Percentiles rank a stretch among this genome's conserved stretches.
Conservation (phyloP, 1,140 invertebrate species). For the Chelonus insularis region DNA sequence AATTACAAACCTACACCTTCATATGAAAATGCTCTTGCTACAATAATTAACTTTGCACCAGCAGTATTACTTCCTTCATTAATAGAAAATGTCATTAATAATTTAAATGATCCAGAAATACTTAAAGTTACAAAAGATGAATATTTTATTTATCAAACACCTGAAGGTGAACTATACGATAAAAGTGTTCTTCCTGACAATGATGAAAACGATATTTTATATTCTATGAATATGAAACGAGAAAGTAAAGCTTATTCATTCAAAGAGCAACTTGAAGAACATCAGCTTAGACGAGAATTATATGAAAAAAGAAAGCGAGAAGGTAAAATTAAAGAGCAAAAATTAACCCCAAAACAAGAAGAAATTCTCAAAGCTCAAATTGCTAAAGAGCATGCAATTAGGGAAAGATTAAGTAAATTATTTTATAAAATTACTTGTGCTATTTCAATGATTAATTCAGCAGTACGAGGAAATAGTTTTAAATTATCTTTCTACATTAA, state of each 20-base stretch:
- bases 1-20: slow-evolving; percentile 62
- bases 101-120: slow-evolving; percentile 70
- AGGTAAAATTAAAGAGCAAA: slow-evolving; percentile 76
- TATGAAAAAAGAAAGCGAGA: slow-evolving; percentile 85
- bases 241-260: slow-evolving; percentile 97
- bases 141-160: slow-evolving; percentile 86
- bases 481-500: slow-evolving; percentile 69
- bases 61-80: slow-evolving; percentile 67
- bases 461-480: slow-evolving; percentile 64
- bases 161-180: slow-evolving; percentile 89
- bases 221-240: slow-evolving; percentile 86
- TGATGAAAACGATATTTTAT: slow-evolving; percentile 65
- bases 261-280: slow-evolving; percentile 94
- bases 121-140: slow-evolving; percentile 81
- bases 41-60: slow-evolving; percentile 67
- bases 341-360: slow-evolving; percentile 88
- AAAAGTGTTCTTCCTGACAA: slow-evolving; percentile 82
- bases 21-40: slow-evolving; percentile 69
- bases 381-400: slow-evolving; percentile 80
- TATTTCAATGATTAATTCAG: slow-evolving; percentile 68
- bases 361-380: slow-evolving; percentile 87
- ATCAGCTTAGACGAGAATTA: slow-evolving; percentile 87
- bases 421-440: slow-evolving; percentile 66
- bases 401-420: slow-evolving; percentile 68
- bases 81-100: slow-evolving; percentile 61